Conservation (phyloP, 2,113 vertebrate genomes). For the cat (Felis catus) region F.catus_Fca126_mat1.0 CM031425.1:9563001-9563500, state of each 20-base stretch:
- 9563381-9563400: too few relatives aligned
- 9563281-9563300: background rate
- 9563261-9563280: background rate
- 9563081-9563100: background rate
- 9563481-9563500: too few relatives aligned
- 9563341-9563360: background rate
- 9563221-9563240: background rate
- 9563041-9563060: too few relatives aligned
- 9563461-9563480: too few relatives aligned
- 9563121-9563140: background rate
- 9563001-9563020: background rate
- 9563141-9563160: background rate
- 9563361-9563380: too few relatives aligned
- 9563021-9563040: fast-evolving
- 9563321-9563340: background rate
- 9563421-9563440: too few relatives aligned
- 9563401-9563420: too few relatives aligned
- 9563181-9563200: background rate
- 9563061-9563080: background rate
- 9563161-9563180: background rate
- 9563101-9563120: background rate
- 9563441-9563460: too few relatives aligned
- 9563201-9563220: background rate
- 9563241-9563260: background rate
- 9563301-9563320: background rate